These are phyloP conservation scores for Melinaea menophilus DNA, from an alignment of 2,888 invertebrate genomes.

Conservation along the genomic window DNA sequence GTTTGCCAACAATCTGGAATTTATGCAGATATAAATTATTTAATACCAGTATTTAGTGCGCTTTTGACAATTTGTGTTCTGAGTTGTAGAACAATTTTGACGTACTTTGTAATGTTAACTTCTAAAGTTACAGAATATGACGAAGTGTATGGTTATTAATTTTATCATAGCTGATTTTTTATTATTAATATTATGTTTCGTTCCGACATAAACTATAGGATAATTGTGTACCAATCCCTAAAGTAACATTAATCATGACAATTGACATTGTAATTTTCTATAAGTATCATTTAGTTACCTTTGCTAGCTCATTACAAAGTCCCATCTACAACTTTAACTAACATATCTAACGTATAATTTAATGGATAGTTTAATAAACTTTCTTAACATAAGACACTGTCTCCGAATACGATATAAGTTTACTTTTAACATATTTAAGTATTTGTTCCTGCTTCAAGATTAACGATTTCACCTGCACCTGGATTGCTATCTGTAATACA, in stretches of 20 bases:
- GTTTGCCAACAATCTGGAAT: conserved; percentile 28
- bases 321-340: no score
- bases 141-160: no score
- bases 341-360: no score
- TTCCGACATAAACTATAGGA: no score
- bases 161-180: no score
- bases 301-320: no score
- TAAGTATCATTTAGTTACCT: no score
- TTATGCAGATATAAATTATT: conserved; percentile 46
- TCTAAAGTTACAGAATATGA: background rate
- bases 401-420: background rate
- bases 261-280: no score
- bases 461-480: conserved; percentile 16
- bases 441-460: conserved; percentile 20
- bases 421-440: conserved; percentile 13
- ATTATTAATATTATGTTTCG: no score
- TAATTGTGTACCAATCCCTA: no score
- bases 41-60: conserved; percentile 41
- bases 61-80: conserved; percentile 10
- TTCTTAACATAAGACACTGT: background rate
- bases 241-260: no score
- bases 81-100: background rate
- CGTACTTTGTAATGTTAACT: conserved; percentile 6
- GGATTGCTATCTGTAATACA: conserved; percentile 22
- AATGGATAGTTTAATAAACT: no score